A percentile compares a stretch with the other conserved stretches of the same genome.
phyloP scores from a whole-genome alignment of 2,888 invertebrate genomes.

The Linnaemya vulpina region DNA sequence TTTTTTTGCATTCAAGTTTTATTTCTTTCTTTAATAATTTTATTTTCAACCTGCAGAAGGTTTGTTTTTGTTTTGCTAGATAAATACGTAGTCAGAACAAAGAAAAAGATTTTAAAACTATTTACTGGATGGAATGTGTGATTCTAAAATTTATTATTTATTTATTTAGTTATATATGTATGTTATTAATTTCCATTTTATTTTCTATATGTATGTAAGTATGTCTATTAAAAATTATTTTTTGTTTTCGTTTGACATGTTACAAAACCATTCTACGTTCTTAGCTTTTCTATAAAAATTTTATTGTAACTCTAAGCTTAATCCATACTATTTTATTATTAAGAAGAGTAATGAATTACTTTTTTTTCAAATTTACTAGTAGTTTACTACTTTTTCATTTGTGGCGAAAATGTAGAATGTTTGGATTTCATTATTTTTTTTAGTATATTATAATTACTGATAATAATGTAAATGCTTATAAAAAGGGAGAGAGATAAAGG shows the following conservation, averaged over 20 bases:
- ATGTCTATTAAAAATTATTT: slow-evolving; percentile 21
- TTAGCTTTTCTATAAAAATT: slow-evolving; percentile 40
- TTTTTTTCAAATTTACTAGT: not conserved
- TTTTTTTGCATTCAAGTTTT: slow-evolving; percentile 26
- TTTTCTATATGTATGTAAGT: not conserved
- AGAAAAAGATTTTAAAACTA: slow-evolving; percentile 55
- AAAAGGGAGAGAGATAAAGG: slow-evolving; percentile 16
- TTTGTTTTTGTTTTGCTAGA: slow-evolving; percentile 3
- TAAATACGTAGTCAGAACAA: slow-evolving; percentile 30
- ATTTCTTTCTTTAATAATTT: slow-evolving; percentile 11
- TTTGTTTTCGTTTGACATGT: slow-evolving; percentile 27
- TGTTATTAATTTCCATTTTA: slow-evolving; percentile 4
- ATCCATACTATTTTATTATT: slow-evolving; percentile 11
- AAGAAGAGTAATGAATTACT: slow-evolving; percentile 2
- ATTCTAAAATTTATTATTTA: slow-evolving; percentile 54
- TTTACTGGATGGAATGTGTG: slow-evolving; percentile 68
- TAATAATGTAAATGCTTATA: slow-evolving; percentile 35
- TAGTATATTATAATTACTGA: slow-evolving; percentile 16
- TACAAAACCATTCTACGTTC: slow-evolving; percentile 42
- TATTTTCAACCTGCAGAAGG: not conserved
- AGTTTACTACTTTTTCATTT: not conserved
- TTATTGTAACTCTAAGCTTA: slow-evolving; percentile 33
- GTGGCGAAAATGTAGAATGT: slow-evolving; percentile 42
- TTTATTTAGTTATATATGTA: not conserved
- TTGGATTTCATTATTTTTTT: slow-evolving; percentile 10